Evolutionary conservation across 2,888 invertebrate genomes (phyloP).

Genomic region (Limnephilus lunatus): DNA sequence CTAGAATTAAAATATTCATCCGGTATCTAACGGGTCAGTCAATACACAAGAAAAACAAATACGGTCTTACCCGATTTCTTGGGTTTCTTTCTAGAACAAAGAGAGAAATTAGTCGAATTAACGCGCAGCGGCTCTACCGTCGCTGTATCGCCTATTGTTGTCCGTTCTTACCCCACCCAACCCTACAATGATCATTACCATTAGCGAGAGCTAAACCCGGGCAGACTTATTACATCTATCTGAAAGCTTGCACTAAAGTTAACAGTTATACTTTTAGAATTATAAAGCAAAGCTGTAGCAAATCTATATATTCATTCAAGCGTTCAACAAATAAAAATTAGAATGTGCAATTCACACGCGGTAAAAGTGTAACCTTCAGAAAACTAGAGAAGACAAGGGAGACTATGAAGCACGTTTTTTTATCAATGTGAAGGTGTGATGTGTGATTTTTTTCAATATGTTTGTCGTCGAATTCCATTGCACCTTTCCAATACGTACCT

Average conservation of each 20-base stretch:
- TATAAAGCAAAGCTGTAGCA: no score
- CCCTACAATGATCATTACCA: not conserved
- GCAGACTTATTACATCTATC: not conserved
- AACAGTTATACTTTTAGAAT: no score
- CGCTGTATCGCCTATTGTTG: not conserved
- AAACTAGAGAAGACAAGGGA: no score
- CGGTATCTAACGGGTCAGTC: not conserved
- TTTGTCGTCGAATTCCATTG: no score
- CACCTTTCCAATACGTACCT: no score
- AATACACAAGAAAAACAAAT: slow-evolving; percentile 5
- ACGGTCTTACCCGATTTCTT: not conserved
- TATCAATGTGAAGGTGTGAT: no score
- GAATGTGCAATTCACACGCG: no score
- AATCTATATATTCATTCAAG: no score
- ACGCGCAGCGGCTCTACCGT: not conserved
- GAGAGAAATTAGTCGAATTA: slow-evolving; percentile 10
- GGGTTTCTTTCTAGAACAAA: slow-evolving; percentile 14
- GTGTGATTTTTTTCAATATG: no score
- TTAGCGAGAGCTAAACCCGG: not conserved
- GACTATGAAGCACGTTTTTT: no score
- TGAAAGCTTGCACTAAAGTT: not conserved
- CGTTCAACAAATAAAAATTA: no score
- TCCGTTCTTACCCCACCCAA: not conserved
- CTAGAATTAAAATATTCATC: not conserved
- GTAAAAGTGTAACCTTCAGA: no score